These are phyloP conservation scores for Lerista edwardsae DNA, from an alignment of 2,797 vertebrate genomes.

Conservation along the genomic window DNA sequence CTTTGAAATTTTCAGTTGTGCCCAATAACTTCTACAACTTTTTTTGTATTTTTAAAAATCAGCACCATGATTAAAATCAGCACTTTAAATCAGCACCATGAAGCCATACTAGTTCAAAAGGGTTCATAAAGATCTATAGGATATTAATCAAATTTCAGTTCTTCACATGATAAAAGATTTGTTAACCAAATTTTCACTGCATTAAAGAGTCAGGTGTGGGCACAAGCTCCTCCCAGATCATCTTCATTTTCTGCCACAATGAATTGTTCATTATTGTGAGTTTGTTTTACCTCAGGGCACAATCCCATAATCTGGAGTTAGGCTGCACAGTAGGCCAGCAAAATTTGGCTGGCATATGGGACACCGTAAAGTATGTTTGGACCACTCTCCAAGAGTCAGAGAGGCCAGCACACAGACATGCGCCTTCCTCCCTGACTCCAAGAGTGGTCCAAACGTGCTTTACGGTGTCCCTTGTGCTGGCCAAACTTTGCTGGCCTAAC, in stretches of 20 bases:
- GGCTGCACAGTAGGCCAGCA: too few relatives aligned
- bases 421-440: too few relatives aligned
- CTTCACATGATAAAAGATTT: conserved; percentile 60
- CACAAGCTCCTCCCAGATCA: conserved; percentile 1
- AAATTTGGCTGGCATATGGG: too few relatives aligned
- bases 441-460: too few relatives aligned
- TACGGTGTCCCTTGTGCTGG: too few relatives aligned
- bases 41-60: conserved; percentile 21
- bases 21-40: conserved; percentile 59
- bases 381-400: too few relatives aligned
- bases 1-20: conserved; percentile 60
- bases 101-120: conserved; percentile 59
- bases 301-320: too few relatives aligned
- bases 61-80: conserved; percentile 22
- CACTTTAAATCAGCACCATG: conserved; percentile 7
- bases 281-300: not conserved
- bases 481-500: too few relatives aligned
- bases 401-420: too few relatives aligned
- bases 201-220: conserved; percentile 45
- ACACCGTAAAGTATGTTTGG: too few relatives aligned
- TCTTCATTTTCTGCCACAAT: not conserved
- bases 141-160: conserved; percentile 54
- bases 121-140: conserved; percentile 55
- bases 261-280: not conserved
- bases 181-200: conserved; percentile 44